phyloP scores from a whole-genome alignment of 2,888 invertebrate genomes.

The Polydrusus pterygomalis region DNA sequence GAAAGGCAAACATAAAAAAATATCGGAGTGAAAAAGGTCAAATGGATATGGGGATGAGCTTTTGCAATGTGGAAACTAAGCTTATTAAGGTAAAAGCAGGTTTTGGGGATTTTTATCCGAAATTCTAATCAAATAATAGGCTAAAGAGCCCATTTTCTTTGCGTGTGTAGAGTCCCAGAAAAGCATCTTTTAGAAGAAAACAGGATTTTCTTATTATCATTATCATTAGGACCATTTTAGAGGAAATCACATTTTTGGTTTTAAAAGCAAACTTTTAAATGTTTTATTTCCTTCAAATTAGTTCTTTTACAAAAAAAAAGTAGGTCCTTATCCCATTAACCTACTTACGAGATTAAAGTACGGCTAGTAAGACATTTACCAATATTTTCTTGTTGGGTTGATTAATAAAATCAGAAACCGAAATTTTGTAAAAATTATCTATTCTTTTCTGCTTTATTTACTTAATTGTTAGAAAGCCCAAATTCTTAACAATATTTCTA shows the following conservation, averaged over 20 bases:
- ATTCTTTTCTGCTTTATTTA: no score
- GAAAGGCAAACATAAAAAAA: conserved; percentile 44
- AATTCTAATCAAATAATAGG: conserved; percentile 49
- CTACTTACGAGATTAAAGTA: no score
- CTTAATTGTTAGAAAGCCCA: no score
- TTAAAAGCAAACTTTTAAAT: neutral
- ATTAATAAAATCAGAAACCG: no score
- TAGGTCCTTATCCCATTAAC: no score
- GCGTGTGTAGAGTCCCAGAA: conserved; percentile 19
- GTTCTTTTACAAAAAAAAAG: no score
- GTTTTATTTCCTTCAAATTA: neutral
- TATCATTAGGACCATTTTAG: conserved; percentile 14
- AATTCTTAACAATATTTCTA: no score
- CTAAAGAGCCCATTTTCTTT: conserved; percentile 24
- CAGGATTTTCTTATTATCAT: conserved; percentile 23
- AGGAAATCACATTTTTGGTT: conserved; percentile 11
- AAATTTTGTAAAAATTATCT: no score
- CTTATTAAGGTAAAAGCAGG: conserved; percentile 51
- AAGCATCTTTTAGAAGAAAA: conserved; percentile 13
- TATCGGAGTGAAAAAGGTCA: conserved; percentile 31
- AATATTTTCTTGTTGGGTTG: no score
- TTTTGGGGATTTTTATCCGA: conserved; percentile 44
- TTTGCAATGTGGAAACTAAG: conserved; percentile 40
- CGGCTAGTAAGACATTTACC: no score
- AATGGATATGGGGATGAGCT: conserved; percentile 42